Evolutionary conservation across 2,113 vertebrate species (phyloP).

Genomic region (Sarotherodon lohbergeri): DNA sequence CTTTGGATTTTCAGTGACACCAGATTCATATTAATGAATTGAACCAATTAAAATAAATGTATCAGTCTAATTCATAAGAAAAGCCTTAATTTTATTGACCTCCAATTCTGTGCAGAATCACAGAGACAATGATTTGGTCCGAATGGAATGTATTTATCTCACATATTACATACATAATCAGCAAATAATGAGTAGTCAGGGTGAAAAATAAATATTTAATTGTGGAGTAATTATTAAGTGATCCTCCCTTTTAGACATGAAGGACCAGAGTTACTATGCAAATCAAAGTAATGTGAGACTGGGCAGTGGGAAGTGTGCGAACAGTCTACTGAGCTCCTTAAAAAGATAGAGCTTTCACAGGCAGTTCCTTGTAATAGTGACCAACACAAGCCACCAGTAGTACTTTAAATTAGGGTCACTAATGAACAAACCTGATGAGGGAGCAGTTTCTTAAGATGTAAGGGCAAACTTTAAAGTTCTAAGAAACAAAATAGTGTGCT

Average conservation of each 20-base stretch:
- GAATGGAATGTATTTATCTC: neutral
- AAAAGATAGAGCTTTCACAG: neutral
- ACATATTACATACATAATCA: neutral
- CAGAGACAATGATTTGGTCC: neutral
- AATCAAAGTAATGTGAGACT: neutral
- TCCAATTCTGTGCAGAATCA: neutral
- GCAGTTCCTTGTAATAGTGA: neutral
- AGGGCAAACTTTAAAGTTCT: neutral
- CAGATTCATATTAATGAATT: neutral
- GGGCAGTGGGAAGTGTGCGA: neutral
- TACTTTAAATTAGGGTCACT: neutral
- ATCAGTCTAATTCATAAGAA: neutral
- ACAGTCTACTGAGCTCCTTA: neutral
- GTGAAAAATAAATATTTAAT: neutral
- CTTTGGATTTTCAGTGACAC: neutral
- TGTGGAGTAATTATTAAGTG: neutral
- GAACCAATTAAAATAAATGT: neutral
- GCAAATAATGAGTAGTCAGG: neutral
- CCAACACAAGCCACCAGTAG: neutral
- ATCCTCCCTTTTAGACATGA: neutral
- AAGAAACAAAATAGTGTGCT: neutral
- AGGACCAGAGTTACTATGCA: neutral
- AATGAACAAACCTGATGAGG: neutral
- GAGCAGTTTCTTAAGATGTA: neutral
- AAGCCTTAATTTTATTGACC: neutral